Evolutionary conservation across 2,113 vertebrate species (phyloP), one percentile per base, ranked within the genome.

Genomic region (Oreochromis spilurus): DNA sequence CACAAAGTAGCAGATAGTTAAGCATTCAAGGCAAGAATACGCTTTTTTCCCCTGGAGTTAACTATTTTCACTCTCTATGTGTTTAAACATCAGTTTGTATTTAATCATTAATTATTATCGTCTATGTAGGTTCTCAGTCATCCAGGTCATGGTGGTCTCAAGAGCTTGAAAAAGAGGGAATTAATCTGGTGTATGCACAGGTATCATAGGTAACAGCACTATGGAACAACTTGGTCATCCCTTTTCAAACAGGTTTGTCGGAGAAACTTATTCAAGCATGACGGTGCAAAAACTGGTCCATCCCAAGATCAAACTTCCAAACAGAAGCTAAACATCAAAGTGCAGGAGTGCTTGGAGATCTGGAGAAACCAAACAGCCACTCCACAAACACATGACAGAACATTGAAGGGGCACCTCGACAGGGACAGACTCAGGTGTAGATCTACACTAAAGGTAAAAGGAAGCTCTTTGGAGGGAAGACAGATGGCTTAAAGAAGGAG

Each of bases 111-210:
- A 67, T 38, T 67, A 67, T 67, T 67, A 21, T 38, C 2, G 0
- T 38, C 19, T 65, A 21, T 67, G 34, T 67, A 38, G 62, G 34
- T 67, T 67, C 34, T 67, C 62, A 21, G 3, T 21, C 60, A 38
- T 65, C 34, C 60, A 65, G 19, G 60, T 65, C 60, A 65, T 38
- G 62, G 62, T 67, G 62, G 62, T 67, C 19, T 67, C 62, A 38
- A 67, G 62, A 67, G 6, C 62, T 67, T 67, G 19, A 67, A 67
- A 67, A 67, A 67, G 19, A 67, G 34, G 4, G 6, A 67, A 38
- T 21, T 65, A 67, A 67, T 13, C 38, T 67, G 62, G 19, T 2
- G 62, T 67, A 38, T 38, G 11, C 34, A 67, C 38, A 67, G 2
- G 19, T 67, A 67, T 67, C 19, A 38, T 38, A 38, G 60, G 34